Evolutionary conservation across 2,797 vertebrate species (phyloP), one percentile per base, ranked within the genome.

Genomic region (Champsocephalus gunnari): DNA sequence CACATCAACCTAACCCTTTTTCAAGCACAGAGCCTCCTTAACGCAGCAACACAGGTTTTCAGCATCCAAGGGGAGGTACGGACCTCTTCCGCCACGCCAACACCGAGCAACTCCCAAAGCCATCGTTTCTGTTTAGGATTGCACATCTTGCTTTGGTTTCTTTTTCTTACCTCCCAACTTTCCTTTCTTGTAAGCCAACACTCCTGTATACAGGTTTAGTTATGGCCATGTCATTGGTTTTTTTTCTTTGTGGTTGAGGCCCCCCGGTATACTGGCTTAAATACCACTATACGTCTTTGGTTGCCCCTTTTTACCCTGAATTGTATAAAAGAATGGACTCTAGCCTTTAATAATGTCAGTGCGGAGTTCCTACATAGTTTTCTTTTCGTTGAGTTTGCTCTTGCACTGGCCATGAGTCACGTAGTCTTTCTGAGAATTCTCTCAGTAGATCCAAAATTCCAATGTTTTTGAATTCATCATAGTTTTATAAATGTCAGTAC

Each of bases 11-110:
- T 94, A 96, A 96, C 95, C 93, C 93, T 93, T 95, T 95, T 93
- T 94, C 92, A 95, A 95, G 93, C 90, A 90, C 95, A 95, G 94
- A 93, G 92, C 93, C 93, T 95, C 90, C 88, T 88, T 95, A 94
- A 93, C 59, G 84, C 94, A 91, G 89, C 90, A 82, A 80, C 90
- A 88, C 95, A 95, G 95, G 94, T 95, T 94, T 93, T 94, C 95
- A 93, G 92, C 93, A 87, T 92, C 94, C 92, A 86, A 71, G 92
- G 93, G 92, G 93, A 94, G 93, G 94, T 90, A 87, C 74, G 92
- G 93, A 94, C 90, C 92, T 92, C 93, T 90, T 79, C 88, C 90
- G 69, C 90, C 90, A 89, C 88, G 85, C 87, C 92, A 88, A 77
- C 93, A 91, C 86, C 93, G 82, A 92, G 89, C 90, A 82, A 77